Percentiles rank a stretch among this genome's conserved stretches.
Evolutionary conservation across 2,113 vertebrate genomes (phyloP).

Genomic region (Sphyrna mokarran): DNA sequence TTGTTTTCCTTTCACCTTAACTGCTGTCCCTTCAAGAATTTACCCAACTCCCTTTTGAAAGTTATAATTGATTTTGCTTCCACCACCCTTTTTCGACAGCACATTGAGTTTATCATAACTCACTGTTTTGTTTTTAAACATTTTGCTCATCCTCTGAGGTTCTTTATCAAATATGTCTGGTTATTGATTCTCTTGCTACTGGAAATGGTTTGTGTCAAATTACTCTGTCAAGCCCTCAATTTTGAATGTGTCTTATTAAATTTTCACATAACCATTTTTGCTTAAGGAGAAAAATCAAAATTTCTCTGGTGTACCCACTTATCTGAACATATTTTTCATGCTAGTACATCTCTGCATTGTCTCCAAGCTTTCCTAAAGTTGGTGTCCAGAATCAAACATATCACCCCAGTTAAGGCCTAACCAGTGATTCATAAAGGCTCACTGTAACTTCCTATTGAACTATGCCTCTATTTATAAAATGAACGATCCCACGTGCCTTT

Average conservation of each 20-base stretch:
- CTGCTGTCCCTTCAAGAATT: background rate
- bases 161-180: too few relatives aligned
- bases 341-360: background rate
- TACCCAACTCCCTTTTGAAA: background rate
- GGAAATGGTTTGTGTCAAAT: background rate
- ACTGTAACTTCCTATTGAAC: background rate
- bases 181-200: background rate
- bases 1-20: background rate
- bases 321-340: background rate
- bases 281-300: background rate
- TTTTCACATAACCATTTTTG: background rate
- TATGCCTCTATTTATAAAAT: background rate
- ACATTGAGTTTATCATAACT: background rate
- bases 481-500: background rate
- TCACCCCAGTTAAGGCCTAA: background rate
- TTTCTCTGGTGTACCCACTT: background rate
- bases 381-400: background rate
- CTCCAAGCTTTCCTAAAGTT: background rate
- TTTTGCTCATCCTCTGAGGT: background rate
- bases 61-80: background rate
- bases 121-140: background rate
- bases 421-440: background rate
- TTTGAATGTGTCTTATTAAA: background rate
- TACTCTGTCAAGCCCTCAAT: background rate
- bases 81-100: background rate